Evolutionary conservation across 2,797 vertebrate species (phyloP).

Genomic region (Syndactyla subalaris): DNA sequence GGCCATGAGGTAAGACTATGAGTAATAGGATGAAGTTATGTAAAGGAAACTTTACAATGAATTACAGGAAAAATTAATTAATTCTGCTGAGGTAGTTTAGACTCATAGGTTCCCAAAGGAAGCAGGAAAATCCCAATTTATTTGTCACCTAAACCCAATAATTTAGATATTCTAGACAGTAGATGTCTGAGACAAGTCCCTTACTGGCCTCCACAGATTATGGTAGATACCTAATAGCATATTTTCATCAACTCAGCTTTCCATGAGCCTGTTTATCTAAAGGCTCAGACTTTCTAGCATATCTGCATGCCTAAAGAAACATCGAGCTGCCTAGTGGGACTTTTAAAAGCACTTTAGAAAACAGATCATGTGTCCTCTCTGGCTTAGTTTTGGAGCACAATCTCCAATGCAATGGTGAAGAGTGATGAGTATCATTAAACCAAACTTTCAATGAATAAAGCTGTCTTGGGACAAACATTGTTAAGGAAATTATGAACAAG

Average conservation of each 20-base stretch:
- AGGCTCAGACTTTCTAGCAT: not conserved
- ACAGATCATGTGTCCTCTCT: not conserved
- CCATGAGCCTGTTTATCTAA: not conserved
- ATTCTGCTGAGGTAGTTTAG: not conserved
- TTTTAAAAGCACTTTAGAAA: not conserved
- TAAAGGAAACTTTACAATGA: slow-evolving; percentile 24
- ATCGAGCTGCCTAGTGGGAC: not conserved
- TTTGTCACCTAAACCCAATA: not conserved
- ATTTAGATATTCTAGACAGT: not conserved
- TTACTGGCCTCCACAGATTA: not conserved
- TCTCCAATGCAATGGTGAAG: not conserved
- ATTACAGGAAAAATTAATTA: slow-evolving; percentile 39
- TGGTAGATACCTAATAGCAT: not conserved
- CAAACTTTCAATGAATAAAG: not conserved
- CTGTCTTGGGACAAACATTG: not conserved
- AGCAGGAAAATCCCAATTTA: not conserved
- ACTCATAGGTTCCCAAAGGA: slow-evolving; percentile 18
- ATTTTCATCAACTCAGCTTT: not conserved
- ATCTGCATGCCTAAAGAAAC: not conserved
- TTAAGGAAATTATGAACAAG: not conserved
- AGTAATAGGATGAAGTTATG: slow-evolving; percentile 51
- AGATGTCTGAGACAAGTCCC: not conserved
- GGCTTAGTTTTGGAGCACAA: not conserved
- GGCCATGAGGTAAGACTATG: slow-evolving; percentile 31
- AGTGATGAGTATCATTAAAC: not conserved